Evolutionary conservation across 23 tunicate genomes (phyloP).

Genomic region (Aplidium turbinatum): DNA sequence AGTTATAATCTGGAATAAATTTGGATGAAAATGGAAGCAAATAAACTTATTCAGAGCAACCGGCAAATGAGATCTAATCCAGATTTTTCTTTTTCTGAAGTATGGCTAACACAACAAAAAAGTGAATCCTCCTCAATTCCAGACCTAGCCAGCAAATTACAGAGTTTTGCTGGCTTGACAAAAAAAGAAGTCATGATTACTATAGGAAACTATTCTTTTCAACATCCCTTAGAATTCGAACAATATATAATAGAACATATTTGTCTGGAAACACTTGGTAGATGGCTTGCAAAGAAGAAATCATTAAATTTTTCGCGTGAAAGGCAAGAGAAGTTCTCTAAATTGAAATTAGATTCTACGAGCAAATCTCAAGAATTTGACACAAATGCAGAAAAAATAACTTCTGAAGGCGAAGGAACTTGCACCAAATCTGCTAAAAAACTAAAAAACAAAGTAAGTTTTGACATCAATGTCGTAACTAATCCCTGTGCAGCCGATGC

Average conservation of each 20-base stretch:
- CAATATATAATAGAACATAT: slow-evolving; percentile 37
- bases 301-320: no score
- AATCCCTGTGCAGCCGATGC: no score
- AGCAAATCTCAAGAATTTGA: no score
- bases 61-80: slow-evolving; percentile 84
- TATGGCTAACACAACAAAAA: background rate
- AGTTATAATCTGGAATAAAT: no score
- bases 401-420: background rate
- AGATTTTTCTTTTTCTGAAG: slow-evolving; percentile 68
- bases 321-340: no score
- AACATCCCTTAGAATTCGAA: slow-evolving; percentile 23
- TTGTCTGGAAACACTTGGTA: slow-evolving; percentile 38
- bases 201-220: slow-evolving; percentile 15
- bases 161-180: no score
- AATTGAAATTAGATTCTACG: no score
- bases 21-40: no score
- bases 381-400: no score
- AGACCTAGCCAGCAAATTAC: background rate
- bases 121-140: slow-evolving; percentile 25
- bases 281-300: slow-evolving; percentile 54
- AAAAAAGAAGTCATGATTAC: background rate
- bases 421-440: background rate
- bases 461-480: no score
- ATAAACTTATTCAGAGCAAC: no score
- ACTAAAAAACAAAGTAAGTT: no score